Evolutionary conservation across 2,888 invertebrate genomes (phyloP), one percentile per base, ranked within the genome.

Genomic region (Luperina testacea): DNA sequence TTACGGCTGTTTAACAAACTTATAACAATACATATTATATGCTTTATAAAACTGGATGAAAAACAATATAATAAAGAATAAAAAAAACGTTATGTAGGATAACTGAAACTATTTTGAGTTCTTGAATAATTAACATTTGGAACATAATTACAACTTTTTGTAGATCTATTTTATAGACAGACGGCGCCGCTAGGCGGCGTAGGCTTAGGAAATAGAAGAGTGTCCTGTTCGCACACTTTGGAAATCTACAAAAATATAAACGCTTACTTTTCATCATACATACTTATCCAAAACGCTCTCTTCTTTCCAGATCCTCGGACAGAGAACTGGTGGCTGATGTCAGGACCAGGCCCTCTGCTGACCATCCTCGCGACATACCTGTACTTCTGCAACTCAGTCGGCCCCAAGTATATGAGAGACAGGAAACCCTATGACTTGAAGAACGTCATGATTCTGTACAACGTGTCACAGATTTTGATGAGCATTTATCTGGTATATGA

Each of bases 381-480:
- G 53, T 97, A 97, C 90, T 98, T 98, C 93, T 98, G 98, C 73
- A 95, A 98, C 24, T 98, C 98, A 88, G 96, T 98, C 70, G 98
- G 98, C 0, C 98, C 98, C 2, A 97, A 97, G 61, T 97, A 97
- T 91, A 98, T 98, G 98, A 97, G 97, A 83, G 98, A 98, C 80
- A 96, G 97, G 83, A 97, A 98, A 82, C 97, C 98, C 0, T 98
- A 98, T 90, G 97, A 98, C 87, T 92, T 99, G 77, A 98, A 98
- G 90, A 97, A 97, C 69, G 92, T 98, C 0, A 97, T 99, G 92
- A 97, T 98, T 32, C 92, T 97, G 0, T 99, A 99, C 95, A 99
- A 99, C 92, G 97, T 98, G n/a, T 98, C 98, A 77, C 99, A 99
- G 97, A 99, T 99, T 9, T 69, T 98, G 24, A 98, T 99, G 95